Percentiles rank a stretch among this genome's conserved stretches.
These are phyloP conservation scores for Cotesia typhae DNA, from an alignment of 1,140 invertebrate species.

Conservation along the genomic window DNA sequence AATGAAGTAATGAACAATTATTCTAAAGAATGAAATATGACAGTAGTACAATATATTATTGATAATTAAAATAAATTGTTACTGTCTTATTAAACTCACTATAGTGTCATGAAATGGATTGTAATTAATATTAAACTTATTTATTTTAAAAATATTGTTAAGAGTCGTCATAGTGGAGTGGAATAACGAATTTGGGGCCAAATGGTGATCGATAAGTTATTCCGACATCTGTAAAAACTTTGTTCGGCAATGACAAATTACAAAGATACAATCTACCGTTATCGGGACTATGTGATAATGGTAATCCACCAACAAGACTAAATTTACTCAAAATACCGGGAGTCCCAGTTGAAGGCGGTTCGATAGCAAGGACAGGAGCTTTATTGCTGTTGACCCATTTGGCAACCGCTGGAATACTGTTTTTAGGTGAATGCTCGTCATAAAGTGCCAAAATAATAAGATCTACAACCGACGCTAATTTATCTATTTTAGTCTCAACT, in stretches of 20 bases:
- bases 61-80: no score
- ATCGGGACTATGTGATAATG: conserved; percentile 73
- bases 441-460: conserved; percentile 76
- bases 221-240: conserved; percentile 78
- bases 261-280: conserved; percentile 87
- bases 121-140: background rate
- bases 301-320: conserved; percentile 78
- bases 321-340: conserved; percentile 77
- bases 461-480: conserved; percentile 72
- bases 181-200: conserved; percentile 87
- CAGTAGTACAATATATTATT: no score
- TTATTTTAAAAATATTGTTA: conserved; percentile 48
- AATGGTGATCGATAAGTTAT: conserved; percentile 89
- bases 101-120: background rate
- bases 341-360: conserved; percentile 78
- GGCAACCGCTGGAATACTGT: conserved; percentile 60
- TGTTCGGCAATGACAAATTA: conserved; percentile 83
- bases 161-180: conserved; percentile 75
- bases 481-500: conserved; percentile 65
- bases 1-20: no score
- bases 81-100: background rate
- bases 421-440: conserved; percentile 57
- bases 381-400: conserved; percentile 77
- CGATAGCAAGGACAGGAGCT: conserved; percentile 82
- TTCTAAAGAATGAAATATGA: no score